Evolutionary conservation across 2,888 invertebrate genomes (phyloP).

Genomic region (Willowsia nigromaculata): DNA sequence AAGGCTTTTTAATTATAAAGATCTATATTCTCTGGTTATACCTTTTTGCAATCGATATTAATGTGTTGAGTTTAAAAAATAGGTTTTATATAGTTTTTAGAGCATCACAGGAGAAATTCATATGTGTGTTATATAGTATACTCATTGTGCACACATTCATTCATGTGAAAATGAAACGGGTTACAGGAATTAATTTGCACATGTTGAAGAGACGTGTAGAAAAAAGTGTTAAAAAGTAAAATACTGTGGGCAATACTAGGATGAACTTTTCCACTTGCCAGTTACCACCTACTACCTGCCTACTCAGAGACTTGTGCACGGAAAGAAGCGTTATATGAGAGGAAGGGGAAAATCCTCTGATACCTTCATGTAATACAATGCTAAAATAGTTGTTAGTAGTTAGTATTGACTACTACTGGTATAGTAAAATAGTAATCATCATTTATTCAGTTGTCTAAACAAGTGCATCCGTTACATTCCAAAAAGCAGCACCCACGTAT

Average conservation of each 20-base stretch:
- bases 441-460: too few relatives aligned
- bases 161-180: neutral
- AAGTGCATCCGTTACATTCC: too few relatives aligned
- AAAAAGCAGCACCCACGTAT: neutral
- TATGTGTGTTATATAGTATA: neutral
- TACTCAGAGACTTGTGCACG: neutral
- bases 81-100: too few relatives aligned
- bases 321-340: neutral
- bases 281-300: neutral
- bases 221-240: neutral
- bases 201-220: conserved; percentile 45
- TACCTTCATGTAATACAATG: neutral
- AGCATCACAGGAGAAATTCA: neutral
- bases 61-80: too few relatives aligned
- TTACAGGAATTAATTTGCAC: neutral
- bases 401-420: too few relatives aligned
- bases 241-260: neutral
- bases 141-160: neutral
- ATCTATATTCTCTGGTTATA: too few relatives aligned
- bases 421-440: too few relatives aligned
- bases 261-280: neutral
- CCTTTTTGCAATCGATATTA: too few relatives aligned
- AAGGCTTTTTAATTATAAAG: too few relatives aligned
- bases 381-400: too few relatives aligned
- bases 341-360: neutral